Evolutionary conservation across 2,888 invertebrate species (phyloP).

Genomic region (Operophtera brumata): DNA sequence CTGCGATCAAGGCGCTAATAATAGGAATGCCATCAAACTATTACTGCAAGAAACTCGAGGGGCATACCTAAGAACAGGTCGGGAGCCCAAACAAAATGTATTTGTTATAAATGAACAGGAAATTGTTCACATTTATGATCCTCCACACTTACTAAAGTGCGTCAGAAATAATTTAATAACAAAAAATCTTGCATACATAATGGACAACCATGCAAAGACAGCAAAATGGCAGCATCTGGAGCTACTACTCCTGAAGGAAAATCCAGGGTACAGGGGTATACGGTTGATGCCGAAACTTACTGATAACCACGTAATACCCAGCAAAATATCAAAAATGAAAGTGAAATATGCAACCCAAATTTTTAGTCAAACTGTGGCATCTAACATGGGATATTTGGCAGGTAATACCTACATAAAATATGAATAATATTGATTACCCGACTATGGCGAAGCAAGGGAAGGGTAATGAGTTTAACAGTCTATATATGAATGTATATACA

Average conservation of each 20-base stretch:
- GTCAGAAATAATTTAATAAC: constrained; percentile 34
- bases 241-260: too few relatives aligned
- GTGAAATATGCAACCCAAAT: constrained; percentile 37
- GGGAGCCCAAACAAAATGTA: constrained; percentile 18
- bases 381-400: constrained; percentile 37
- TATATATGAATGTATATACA: too few relatives aligned
- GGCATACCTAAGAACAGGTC: constrained; percentile 12
- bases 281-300: too few relatives aligned
- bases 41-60: not conserved
- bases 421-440: too few relatives aligned
- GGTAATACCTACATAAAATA: constrained; percentile 25
- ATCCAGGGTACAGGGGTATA: too few relatives aligned
- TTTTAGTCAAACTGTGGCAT: constrained; percentile 37
- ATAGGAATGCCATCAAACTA: constrained; percentile 11
- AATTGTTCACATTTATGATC: constrained; percentile 34
- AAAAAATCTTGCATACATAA: constrained; percentile 24
- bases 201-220: not conserved
- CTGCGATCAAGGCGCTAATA: constrained; percentile 38
- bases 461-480: too few relatives aligned
- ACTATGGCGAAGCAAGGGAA: too few relatives aligned
- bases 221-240: constrained; percentile 39
- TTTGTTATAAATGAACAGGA: constrained; percentile 28
- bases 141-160: constrained; percentile 35
- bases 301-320: too few relatives aligned
- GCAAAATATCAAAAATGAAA: too few relatives aligned